Base-by-base conservation (phyloP, 2,797 vertebrate genomes). In the Anguilla anguilla region DNA sequence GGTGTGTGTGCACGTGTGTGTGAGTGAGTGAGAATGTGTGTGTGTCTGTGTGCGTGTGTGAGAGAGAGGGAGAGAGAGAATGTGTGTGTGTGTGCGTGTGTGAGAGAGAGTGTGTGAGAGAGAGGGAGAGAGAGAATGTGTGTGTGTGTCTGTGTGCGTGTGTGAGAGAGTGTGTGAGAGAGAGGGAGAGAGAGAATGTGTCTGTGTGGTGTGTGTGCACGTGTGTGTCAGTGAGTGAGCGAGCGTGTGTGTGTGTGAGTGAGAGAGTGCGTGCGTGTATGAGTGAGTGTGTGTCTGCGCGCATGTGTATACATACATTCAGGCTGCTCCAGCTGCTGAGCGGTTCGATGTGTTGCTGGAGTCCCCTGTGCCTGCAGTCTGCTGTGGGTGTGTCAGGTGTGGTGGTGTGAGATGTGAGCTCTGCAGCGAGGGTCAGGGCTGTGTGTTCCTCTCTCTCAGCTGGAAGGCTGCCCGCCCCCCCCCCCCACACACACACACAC, bases 351-450 rank as follows among this genome's bases (percentile, higher is more conserved):
- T 72, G 59, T 17, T 51, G n/a, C 46, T 46, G 28, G 43, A 81
- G 19, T 82, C 49, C 82, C 81, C 31, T 4, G 64, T 46, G 57
- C 53, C 35, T 46, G 59, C 25, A 35, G 61, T 10, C 59, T n/a
- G 13, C 61, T n/a, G 35, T 1, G 35, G 88, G 79, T 28, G 67
- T 72, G n/a, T 9, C 55, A 15, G 31, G 17, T 22, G n/a, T 59
- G 82, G 74, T 31, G 49, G 86, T 79, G n/a, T 25, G n/a, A 82
- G 67, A 89, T 83, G 83, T 87, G 86, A 87, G 86, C 22, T 0
- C 55, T 83, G 55, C 11, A 57, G 57, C 19, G 53, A 74, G 81
- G 28, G 35, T 43, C 77, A 55, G 85, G 35, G 85, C 67, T 25
- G 28, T 83, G 2, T 57, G 67, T 53, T 55, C 46, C 43, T 53